These are phyloP conservation scores for Apamea sordens DNA, from an alignment of 2,888 invertebrate species.

Conservation along the genomic window DNA sequence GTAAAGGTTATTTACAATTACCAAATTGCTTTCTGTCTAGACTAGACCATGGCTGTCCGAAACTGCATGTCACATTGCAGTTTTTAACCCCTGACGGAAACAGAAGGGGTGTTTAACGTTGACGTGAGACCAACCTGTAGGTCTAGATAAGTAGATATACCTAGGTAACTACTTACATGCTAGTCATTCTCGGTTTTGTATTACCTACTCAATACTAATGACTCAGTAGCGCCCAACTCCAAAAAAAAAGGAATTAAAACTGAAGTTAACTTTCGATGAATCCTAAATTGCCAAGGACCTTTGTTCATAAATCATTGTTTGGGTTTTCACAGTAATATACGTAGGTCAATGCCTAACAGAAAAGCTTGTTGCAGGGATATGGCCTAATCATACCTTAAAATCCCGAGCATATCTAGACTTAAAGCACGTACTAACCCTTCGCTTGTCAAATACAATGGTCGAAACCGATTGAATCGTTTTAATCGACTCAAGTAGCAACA, in stretches of 20 bases:
- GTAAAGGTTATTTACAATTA: slow-evolving; percentile 2
- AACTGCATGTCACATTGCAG: slow-evolving; percentile 1
- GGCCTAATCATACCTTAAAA: slow-evolving; percentile 56
- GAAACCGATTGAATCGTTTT: slow-evolving; percentile 59
- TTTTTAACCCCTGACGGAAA: background rate
- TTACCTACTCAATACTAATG: background rate
- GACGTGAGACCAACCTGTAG: background rate
- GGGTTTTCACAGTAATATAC: slow-evolving; percentile 52
- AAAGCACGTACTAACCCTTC: slow-evolving; percentile 64
- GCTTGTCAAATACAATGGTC: slow-evolving; percentile 66
- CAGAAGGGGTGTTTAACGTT: background rate
- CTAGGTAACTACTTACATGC: background rate
- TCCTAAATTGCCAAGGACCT: background rate
- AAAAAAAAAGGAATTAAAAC: background rate
- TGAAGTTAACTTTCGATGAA: background rate
- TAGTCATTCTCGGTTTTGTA: background rate
- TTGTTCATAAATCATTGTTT: slow-evolving; percentile 8
- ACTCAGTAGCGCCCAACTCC: background rate
- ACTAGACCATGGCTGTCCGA: background rate
- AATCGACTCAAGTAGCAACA: slow-evolving; percentile 62
- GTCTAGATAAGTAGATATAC: background rate
- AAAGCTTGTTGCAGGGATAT: slow-evolving; percentile 42
- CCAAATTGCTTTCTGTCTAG: slow-evolving; percentile 26
- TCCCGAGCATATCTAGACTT: slow-evolving; percentile 64
- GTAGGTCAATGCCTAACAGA: slow-evolving; percentile 17